These are phyloP conservation scores for Rachycentron canadum DNA, from an alignment of 2,797 vertebrate species.

Conservation along the genomic window DNA sequence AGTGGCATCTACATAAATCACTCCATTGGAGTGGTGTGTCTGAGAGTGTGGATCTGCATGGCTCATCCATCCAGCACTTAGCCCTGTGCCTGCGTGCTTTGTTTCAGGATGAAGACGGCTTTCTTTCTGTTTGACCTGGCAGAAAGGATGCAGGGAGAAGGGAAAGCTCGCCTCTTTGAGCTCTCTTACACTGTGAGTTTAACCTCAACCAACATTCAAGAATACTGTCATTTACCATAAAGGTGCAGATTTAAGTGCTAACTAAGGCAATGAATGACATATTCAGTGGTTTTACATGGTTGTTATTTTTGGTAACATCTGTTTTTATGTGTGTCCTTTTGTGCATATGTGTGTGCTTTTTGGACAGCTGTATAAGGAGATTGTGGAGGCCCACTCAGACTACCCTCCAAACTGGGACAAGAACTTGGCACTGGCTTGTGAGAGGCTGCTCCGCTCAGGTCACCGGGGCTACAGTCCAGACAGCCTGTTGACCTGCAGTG, in stretches of 20 bases:
- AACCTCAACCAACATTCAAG: constrained; percentile 53
- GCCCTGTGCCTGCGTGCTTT: constrained; percentile 77
- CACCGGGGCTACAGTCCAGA: constrained; percentile 80
- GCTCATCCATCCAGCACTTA: constrained; percentile 81
- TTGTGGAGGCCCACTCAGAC: constrained; percentile 86
- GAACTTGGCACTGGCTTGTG: constrained; percentile 95
- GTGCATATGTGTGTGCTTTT: constrained; percentile 48
- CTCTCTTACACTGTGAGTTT: constrained; percentile 86
- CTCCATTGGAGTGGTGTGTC: constrained; percentile 79
- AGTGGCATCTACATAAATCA: constrained; percentile 83
- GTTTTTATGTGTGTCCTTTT: constrained; percentile 32
- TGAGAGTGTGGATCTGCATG: constrained; percentile 77
- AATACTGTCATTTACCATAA: constrained; percentile 33
- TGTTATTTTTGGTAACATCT: constrained; percentile 31
- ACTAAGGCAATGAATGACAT: constrained; percentile 29
- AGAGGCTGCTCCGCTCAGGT: constrained; percentile 89
- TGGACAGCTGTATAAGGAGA: constrained; percentile 92
- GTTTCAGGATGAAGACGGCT: constrained; percentile 95
- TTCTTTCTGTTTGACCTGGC: constrained; percentile 98
- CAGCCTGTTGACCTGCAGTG: constrained; percentile 87
- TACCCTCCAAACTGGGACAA: constrained; percentile 98
- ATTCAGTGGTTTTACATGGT: background rate
- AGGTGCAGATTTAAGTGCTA: constrained; percentile 45
- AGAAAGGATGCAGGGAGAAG: constrained; percentile 83
- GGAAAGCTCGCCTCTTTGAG: constrained; percentile 82